Conservation (phyloP, 2,888 invertebrate species). For the Trichopria drosophilae region DNA sequence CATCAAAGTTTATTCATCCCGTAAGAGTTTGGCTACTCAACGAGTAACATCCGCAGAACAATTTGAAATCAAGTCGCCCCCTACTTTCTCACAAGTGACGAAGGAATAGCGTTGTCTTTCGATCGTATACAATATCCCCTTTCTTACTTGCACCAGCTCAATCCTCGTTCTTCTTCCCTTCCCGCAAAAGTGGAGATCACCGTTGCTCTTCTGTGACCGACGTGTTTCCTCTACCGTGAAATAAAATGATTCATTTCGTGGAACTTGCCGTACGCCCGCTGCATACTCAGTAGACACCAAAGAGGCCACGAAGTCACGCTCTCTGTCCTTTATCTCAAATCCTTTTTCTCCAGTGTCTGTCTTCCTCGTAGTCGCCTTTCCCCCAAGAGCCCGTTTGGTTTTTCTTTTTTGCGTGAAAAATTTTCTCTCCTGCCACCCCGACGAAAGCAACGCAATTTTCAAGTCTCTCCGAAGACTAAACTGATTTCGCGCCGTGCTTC, state of each 20-base stretch:
- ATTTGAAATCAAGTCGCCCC: slow-evolving; percentile 38
- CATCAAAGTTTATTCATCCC: too few relatives aligned
- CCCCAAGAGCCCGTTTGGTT: slow-evolving; percentile 7
- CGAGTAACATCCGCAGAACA: slow-evolving; percentile 39
- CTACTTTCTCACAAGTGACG: slow-evolving; percentile 26
- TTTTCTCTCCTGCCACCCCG: slow-evolving; percentile 6
- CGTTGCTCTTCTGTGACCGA: slow-evolving; percentile 45
- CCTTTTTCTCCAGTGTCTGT: slow-evolving; percentile 16
- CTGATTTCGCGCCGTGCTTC: slow-evolving; percentile 40
- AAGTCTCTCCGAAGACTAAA: slow-evolving; percentile 40
- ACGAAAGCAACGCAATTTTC: slow-evolving; percentile 43
- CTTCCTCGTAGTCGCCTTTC: slow-evolving; percentile 15
- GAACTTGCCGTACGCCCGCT: slow-evolving; percentile 39
- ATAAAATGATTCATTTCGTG: slow-evolving; percentile 52
- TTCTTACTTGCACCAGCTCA: slow-evolving; percentile 33
- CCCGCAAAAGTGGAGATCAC: slow-evolving; percentile 9
- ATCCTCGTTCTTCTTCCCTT: slow-evolving; percentile 18
- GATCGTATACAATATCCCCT: slow-evolving; percentile 26
- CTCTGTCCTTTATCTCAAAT: slow-evolving; percentile 26
- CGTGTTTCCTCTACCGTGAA: slow-evolving; percentile 51
- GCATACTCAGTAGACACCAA: slow-evolving; percentile 32
- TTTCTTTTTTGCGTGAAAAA: slow-evolving; percentile 15
- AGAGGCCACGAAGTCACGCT: slow-evolving; percentile 12
- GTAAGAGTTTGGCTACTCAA: too few relatives aligned
- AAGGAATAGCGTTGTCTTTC: slow-evolving; percentile 27